Evolutionary conservation across 2,113 vertebrate species (phyloP).

Genomic region (Gobius niger): DNA sequence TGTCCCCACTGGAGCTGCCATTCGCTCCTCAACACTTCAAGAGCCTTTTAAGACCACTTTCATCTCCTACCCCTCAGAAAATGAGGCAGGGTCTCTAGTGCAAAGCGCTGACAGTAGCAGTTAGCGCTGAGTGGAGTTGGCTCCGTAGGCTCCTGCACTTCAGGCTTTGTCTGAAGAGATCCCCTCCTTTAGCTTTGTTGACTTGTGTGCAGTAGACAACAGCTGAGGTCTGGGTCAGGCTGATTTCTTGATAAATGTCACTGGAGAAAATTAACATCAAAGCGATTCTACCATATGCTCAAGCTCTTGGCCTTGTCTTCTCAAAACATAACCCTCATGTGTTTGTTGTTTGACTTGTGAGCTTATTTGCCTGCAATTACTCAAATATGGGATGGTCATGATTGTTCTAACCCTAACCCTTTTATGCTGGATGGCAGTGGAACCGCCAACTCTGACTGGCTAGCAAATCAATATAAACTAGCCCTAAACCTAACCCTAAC

Average conservation of each 20-base stretch:
- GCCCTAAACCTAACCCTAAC: too few relatives aligned
- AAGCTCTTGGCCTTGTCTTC: not conserved
- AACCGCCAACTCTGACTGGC: too few relatives aligned
- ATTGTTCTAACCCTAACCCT: too few relatives aligned
- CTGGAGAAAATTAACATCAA: constrained; percentile 42
- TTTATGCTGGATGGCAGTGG: too few relatives aligned
- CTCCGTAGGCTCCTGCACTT: constrained; percentile 38
- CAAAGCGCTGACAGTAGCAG: constrained; percentile 66
- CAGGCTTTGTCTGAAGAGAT: constrained; percentile 48
- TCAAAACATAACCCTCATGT: not conserved
- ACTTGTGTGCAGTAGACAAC: constrained; percentile 22
- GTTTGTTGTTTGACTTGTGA: not conserved
- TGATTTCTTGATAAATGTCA: constrained; percentile 11
- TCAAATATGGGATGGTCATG: not conserved
- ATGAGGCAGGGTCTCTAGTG: constrained; percentile 65
- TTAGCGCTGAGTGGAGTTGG: constrained; percentile 54
- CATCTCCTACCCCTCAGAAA: constrained; percentile 67
- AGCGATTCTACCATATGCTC: constrained; percentile 2
- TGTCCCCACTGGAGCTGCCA: constrained; percentile 49
- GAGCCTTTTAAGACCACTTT: constrained; percentile 68
- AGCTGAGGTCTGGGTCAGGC: constrained; percentile 19
- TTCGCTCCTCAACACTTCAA: constrained; percentile 61
- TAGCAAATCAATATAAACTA: too few relatives aligned
- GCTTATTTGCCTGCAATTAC: not conserved
- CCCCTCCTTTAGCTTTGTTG: constrained; percentile 35